Percentiles rank a stretch among this genome's conserved stretches.
These are phyloP conservation scores for Melanaphis sacchari DNA, from an alignment of 1,140 invertebrate species.

Conservation along the genomic window DNA sequence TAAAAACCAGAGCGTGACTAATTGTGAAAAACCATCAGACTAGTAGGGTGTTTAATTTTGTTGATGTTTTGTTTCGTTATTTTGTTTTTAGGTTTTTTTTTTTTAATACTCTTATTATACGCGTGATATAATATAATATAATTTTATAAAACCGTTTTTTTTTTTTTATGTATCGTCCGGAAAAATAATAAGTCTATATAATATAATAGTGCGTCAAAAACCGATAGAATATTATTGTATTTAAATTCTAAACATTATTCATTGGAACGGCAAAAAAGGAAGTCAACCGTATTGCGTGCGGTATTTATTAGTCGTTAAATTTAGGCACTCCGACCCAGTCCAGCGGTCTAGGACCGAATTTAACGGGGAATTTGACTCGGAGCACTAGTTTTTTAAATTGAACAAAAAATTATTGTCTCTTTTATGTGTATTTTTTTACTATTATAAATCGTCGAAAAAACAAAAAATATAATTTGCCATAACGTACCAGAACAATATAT, in stretches of 20 bases:
- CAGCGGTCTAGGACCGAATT: neutral
- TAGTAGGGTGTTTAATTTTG: neutral
- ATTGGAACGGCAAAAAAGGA: neutral
- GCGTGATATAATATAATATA: neutral
- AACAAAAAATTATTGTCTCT: neutral
- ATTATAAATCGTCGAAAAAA: neutral
- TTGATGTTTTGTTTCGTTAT: too few relatives aligned
- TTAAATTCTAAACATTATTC: neutral
- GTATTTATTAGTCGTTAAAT: neutral
- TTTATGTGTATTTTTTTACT: neutral
- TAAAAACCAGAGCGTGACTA: slow-evolving; percentile 15
- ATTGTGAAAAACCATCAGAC: slow-evolving; percentile 12
- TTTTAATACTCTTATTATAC: neutral
- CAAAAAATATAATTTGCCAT: neutral
- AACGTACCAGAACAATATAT: neutral
- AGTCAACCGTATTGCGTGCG: neutral
- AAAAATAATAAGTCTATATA: neutral
- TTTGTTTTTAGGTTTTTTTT: too few relatives aligned
- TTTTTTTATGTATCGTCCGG: neutral
- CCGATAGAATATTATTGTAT: neutral
- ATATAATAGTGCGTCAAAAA: neutral
- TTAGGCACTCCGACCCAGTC: neutral
- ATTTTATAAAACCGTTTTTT: neutral
- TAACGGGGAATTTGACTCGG: too few relatives aligned
- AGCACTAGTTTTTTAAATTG: neutral